phyloP scores from a whole-genome alignment of 2,888 invertebrate species.

The Mystacides longicornis region DNA sequence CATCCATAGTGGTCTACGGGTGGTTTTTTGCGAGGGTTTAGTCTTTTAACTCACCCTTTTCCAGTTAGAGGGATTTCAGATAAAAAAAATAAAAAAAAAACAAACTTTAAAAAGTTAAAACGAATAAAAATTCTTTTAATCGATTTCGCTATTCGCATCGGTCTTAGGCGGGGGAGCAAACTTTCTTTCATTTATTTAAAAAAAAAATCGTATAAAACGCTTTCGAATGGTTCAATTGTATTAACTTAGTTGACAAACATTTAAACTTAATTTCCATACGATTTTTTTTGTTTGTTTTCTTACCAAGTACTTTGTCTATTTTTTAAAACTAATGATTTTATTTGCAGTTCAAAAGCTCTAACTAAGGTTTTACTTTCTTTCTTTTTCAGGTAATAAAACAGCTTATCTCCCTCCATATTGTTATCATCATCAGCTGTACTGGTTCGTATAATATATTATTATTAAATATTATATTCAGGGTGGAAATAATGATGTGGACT shows the following conservation, averaged over 20 bases:
- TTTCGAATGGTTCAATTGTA: constrained; percentile 14
- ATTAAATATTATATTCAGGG: too few relatives aligned
- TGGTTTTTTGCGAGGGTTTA: background rate
- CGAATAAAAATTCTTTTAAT: constrained; percentile 27
- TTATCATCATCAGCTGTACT: too few relatives aligned
- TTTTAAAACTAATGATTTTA: background rate
- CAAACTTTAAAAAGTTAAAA: constrained; percentile 22
- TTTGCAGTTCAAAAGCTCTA: background rate
- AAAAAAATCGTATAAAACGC: background rate
- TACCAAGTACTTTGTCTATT: background rate
- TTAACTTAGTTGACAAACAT: background rate
- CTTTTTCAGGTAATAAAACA: background rate
- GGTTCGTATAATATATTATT: too few relatives aligned
- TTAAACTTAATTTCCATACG: background rate
- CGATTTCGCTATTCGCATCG: constrained; percentile 22
- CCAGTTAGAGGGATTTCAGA: background rate
- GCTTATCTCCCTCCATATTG: too few relatives aligned
- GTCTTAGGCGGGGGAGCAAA: constrained; percentile 5
- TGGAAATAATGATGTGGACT: too few relatives aligned
- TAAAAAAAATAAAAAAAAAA: too few relatives aligned
- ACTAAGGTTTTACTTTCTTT: background rate
- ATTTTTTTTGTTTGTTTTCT: background rate
- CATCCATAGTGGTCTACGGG: background rate
- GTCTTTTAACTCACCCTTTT: background rate
- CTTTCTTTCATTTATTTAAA: constrained; percentile 14